Base-by-base conservation (phyloP, 2,797 vertebrate genomes). In the Propithecus deckenii region DNA sequence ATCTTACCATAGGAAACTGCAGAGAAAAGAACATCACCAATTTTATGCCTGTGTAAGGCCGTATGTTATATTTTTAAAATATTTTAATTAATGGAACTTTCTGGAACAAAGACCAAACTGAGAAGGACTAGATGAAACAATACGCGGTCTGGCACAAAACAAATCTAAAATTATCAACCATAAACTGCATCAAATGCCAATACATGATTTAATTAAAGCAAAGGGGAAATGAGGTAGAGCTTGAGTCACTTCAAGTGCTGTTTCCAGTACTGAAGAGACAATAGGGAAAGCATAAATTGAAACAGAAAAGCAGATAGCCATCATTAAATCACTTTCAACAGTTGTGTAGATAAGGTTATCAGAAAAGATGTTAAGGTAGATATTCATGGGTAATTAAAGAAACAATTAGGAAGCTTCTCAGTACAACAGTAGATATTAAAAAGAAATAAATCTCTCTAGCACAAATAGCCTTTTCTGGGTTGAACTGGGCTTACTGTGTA, bases 161-260 rank as follows among this genome's bases (percentile, higher is more conserved):
- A 94, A 76, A 90, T 90, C 74, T 98, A 92, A 72, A 92, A 79
- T 59, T 69, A 97, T 86, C 35, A 96, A 69, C 80, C 76, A 95
- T 92, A 97, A 96, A 96, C 92, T 96, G 86, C 0, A 95, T 14
- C 84, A 94, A 94, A 69, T 94, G 91, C 28, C 92, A 96, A 98
- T 97, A 96, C 22, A 65, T 2, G 75, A 93, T 87, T 86, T 96
- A 97, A 97, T 97, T 97, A 98, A 96, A 96, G 95, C 32, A 91
- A 96, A 98, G 91, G 41, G 74, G 83, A 95, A 97, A 91, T 15
- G n/a, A 95, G 22, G 80, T 52, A 75, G n/a, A 97, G 72, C 35
- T 89, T 89, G 7, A 38, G 76, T 76, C 81, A 30, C 65, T 93
- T 80, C 23, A 94, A 96, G 55, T 94, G 94, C 18, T 38, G 32